phyloP scores from a whole-genome alignment of 2,888 invertebrate genomes.

The Oligia fasciuncula region DNA sequence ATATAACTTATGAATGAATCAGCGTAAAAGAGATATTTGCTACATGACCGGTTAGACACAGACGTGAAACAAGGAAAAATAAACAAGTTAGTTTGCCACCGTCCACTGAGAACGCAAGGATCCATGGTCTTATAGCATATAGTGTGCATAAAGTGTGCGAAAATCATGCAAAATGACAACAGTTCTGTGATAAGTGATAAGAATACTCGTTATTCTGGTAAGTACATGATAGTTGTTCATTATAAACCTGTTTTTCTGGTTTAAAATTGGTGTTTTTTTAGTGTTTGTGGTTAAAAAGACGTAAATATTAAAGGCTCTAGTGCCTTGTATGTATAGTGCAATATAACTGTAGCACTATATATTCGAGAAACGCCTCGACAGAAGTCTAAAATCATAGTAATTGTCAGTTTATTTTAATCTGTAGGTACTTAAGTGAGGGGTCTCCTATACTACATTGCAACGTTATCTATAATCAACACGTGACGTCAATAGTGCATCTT shows the following conservation, averaged over 20 bases:
- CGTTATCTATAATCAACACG: background rate
- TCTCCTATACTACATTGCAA: background rate
- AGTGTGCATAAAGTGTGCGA: background rate
- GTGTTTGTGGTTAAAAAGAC: background rate
- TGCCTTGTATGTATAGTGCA: background rate
- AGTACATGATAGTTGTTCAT: background rate
- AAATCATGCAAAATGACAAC: slow-evolving; percentile 12
- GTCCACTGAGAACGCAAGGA: background rate
- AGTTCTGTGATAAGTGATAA: slow-evolving; percentile 12
- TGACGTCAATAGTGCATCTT: background rate
- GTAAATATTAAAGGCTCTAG: background rate
- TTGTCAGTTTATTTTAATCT: background rate
- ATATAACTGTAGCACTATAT: too few relatives aligned
- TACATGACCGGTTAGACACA: slow-evolving; percentile 10
- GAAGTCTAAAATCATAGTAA: background rate
- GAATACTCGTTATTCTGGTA: slow-evolving; percentile 4
- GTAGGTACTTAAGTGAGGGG: too few relatives aligned
- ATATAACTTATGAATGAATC: slow-evolving; percentile 7
- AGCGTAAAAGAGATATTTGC: background rate
- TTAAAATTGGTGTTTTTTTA: background rate
- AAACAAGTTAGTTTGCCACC: background rate
- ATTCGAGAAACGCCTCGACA: background rate
- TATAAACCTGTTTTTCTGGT: background rate
- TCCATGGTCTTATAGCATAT: background rate
- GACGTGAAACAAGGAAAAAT: slow-evolving; percentile 33